Evolutionary conservation across 1,140 invertebrate genomes (phyloP).

Genomic region (Calliopsis andreniformis): DNA sequence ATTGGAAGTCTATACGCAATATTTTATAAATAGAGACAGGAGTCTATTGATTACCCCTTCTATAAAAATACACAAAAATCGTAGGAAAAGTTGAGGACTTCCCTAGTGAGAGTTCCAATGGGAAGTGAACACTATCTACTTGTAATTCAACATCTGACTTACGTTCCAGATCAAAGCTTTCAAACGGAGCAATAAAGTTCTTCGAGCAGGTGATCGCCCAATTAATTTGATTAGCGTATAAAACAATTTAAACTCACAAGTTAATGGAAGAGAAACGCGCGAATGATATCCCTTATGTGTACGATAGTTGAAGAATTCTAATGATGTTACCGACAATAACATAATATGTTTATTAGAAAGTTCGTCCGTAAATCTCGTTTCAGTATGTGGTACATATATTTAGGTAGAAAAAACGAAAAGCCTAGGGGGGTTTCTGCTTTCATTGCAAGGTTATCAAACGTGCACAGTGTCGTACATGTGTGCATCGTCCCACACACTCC

Average conservation of each 20-base stretch:
- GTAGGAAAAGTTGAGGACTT: too few species aligned
- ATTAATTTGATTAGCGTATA: too few species aligned
- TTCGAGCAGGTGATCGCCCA: too few species aligned
- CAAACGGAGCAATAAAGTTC: too few species aligned
- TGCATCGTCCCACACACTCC: not conserved
- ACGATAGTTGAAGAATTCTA: not conserved
- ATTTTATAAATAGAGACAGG: too few species aligned
- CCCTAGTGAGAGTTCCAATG: too few species aligned
- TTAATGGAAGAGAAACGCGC: not conserved
- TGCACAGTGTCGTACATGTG: not conserved
- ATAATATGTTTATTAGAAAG: conserved; percentile 48
- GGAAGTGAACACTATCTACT: too few species aligned
- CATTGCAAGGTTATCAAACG: conserved; percentile 12
- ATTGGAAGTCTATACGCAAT: too few species aligned
- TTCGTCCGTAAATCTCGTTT: not conserved
- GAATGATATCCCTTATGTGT: not conserved
- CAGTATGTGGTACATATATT: conserved; percentile 31
- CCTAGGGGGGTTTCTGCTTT: conserved; percentile 28
- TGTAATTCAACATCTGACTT: too few species aligned
- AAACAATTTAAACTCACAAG: not conserved
- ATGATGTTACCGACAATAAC: conserved; percentile 14
- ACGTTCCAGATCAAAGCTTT: too few species aligned
- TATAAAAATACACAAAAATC: too few species aligned
- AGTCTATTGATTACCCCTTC: too few species aligned
- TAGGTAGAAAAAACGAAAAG: conserved; percentile 42